Base-by-base conservation (phyloP, 2,113 vertebrate species). In the Bostrychus sinensis region DNA sequence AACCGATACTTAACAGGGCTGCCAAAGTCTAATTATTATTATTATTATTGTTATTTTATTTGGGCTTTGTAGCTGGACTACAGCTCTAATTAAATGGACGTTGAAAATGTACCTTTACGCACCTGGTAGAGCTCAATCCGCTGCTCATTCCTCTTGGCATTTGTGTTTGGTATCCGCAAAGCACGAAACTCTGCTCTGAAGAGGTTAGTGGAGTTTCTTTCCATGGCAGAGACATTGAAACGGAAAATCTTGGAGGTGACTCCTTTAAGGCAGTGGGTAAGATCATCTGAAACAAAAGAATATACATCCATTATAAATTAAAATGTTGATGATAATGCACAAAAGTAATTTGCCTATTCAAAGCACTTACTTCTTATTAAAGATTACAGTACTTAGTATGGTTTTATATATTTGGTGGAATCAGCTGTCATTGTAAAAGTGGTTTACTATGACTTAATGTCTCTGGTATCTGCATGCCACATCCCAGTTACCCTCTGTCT, bases 91-190 rank as follows among this genome's bases (percentile, higher is more conserved):
- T 71, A 73, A 55, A 75, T 72, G 75, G 75, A 84, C 58, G 65
- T 30, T 73, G 53, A 80, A 76, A 80, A 78, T 77, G 78, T 85
- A 86, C 86, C 89, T 88, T 85, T 81, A 90, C 89, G 42, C 87
- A 96, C 96, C 94, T 98, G 96, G 89, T 96, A 97, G 83, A 98
- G 95, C 83, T 98, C 96, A 25, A 98, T 94, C 66, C 95, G 92
- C 83, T 98, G 96, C 77, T 97, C 95, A 0, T 84, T 92, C 76
- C 92, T 94, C 84, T 94, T 95, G 88, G 96, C 93, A 22, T 57
- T 90, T 0, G 79, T 79, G 75, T 98, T 96, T 63, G 95, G 96
- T 65, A 96, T 80, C 1, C 94, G 85, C 83, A 96, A 84, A 55
- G 94, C 93, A 13, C 96, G 93, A 80, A 98, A 97, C 89, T 98